Conservation (phyloP, 2,797 vertebrate genomes). For the Gila robusta region DNA sequence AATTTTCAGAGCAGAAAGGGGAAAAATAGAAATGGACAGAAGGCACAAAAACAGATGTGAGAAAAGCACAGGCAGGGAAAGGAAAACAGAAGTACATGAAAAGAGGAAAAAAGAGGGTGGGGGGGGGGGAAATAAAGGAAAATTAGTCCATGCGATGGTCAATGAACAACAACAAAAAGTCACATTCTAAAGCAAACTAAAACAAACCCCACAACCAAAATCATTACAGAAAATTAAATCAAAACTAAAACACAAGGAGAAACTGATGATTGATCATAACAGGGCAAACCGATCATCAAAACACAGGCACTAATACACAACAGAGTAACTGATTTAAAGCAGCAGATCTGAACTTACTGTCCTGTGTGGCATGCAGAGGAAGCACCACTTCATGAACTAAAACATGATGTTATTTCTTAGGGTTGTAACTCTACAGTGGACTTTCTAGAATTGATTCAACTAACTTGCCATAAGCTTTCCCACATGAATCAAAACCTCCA, state of each 20-base stretch:
- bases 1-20: slow-evolving; percentile 21
- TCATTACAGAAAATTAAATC: slow-evolving; percentile 54
- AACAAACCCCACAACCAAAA: slow-evolving; percentile 61
- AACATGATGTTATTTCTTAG: not conserved
- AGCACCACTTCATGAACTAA: not conserved
- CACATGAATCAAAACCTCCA: slow-evolving; percentile 55
- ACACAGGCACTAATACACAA: slow-evolving; percentile 59
- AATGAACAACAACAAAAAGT: slow-evolving; percentile 79
- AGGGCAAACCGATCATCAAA: slow-evolving; percentile 73
- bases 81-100: slow-evolving; percentile 38
- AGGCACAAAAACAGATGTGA: slow-evolving; percentile 66
- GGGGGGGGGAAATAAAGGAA: slow-evolving; percentile 69
- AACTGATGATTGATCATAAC: slow-evolving; percentile 67
- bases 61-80: slow-evolving; percentile 40
- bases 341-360: slow-evolving; percentile 13
- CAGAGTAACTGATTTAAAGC: slow-evolving; percentile 10
- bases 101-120: slow-evolving; percentile 26
- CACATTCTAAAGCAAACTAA: slow-evolving; percentile 70
- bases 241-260: slow-evolving; percentile 62
- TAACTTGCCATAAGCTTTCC: slow-evolving; percentile 24
- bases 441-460: not conserved
- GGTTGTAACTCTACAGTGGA: not conserved
- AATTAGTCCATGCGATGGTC: slow-evolving; percentile 90
- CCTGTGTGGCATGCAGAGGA: slow-evolving; percentile 17
- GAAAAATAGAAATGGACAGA: slow-evolving; percentile 46